Evolutionary conservation across 2,797 vertebrate species (phyloP).

Genomic region (Cyprinella venusta): DNA sequence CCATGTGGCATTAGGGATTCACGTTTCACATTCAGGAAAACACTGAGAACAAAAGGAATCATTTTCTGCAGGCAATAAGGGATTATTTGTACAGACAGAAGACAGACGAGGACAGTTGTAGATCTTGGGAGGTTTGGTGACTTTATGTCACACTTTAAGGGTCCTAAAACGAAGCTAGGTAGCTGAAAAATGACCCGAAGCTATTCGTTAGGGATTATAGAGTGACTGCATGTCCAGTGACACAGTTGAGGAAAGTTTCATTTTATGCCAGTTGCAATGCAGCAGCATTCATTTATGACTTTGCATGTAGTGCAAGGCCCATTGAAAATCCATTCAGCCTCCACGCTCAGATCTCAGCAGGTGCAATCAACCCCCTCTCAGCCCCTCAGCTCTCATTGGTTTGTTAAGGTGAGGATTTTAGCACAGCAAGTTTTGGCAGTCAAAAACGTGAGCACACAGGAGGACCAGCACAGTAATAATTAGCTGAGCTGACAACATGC

Average conservation of each 20-base stretch:
- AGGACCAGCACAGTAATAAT: conserved; percentile 31
- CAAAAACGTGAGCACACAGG: conserved; percentile 21
- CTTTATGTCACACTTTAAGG: conserved; percentile 16
- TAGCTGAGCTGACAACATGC: conserved; percentile 27
- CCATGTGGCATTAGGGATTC: conserved; percentile 68
- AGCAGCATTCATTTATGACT: neutral
- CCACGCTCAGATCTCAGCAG: conserved; percentile 33
- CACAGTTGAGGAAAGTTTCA: neutral
- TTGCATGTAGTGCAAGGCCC: conserved; percentile 1
- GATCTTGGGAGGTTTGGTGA: conserved; percentile 37
- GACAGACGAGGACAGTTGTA: conserved; percentile 34
- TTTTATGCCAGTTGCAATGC: neutral
- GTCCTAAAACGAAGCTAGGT: neutral
- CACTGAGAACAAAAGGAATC: conserved; percentile 68
- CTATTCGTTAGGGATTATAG: neutral
- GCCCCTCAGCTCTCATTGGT: conserved; percentile 9
- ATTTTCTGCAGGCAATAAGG: conserved; percentile 57
- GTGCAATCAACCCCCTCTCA: conserved; percentile 14
- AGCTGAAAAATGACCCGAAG: neutral
- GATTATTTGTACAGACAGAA: conserved; percentile 49
- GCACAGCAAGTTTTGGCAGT: conserved; percentile 30
- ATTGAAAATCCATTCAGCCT: conserved; percentile 25
- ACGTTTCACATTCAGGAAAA: conserved; percentile 59
- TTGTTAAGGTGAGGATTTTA: conserved; percentile 37
- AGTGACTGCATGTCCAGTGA: neutral